phyloP scores from a whole-genome alignment of 2,888 invertebrate species.

The Melanchra persicariae region DNA sequence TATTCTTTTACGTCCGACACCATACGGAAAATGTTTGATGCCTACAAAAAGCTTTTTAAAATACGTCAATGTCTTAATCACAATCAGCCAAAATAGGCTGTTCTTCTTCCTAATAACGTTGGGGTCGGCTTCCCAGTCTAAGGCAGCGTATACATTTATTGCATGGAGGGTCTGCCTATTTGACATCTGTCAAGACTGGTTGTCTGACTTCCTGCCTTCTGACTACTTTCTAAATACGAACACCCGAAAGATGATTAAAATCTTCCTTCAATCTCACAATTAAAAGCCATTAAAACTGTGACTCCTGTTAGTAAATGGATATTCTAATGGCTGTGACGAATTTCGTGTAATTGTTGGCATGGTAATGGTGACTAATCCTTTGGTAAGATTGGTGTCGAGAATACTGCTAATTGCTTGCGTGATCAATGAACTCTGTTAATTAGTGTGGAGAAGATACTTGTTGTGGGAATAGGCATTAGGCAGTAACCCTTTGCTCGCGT shows the following conservation, averaged over 20 bases:
- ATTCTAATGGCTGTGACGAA: slow-evolving; percentile 52
- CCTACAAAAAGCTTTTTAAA: no score
- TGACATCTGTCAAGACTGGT: neutral
- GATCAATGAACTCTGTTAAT: slow-evolving; percentile 56
- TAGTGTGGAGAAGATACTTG: slow-evolving; percentile 11
- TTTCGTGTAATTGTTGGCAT: slow-evolving; percentile 24
- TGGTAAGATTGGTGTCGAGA: slow-evolving; percentile 33
- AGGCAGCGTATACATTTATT: neutral
- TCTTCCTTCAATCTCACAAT: neutral
- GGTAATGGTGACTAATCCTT: slow-evolving; percentile 43
- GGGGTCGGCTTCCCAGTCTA: neutral
- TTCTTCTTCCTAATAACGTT: neutral
- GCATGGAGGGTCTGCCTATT: neutral
- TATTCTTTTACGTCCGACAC: no score
- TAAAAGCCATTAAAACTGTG: slow-evolving; percentile 6
- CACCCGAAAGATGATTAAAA: neutral
- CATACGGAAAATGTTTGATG: no score
- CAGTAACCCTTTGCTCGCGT: neutral
- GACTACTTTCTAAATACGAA: neutral
- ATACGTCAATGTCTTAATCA: no score
- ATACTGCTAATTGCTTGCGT: slow-evolving; percentile 45
- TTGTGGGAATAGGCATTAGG: neutral
- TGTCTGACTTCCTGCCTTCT: neutral
- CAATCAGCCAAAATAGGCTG: no score
- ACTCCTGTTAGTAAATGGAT: slow-evolving; percentile 10